Base-by-base conservation (phyloP, 2,113 vertebrate genomes). In the Otis tarda region DNA sequence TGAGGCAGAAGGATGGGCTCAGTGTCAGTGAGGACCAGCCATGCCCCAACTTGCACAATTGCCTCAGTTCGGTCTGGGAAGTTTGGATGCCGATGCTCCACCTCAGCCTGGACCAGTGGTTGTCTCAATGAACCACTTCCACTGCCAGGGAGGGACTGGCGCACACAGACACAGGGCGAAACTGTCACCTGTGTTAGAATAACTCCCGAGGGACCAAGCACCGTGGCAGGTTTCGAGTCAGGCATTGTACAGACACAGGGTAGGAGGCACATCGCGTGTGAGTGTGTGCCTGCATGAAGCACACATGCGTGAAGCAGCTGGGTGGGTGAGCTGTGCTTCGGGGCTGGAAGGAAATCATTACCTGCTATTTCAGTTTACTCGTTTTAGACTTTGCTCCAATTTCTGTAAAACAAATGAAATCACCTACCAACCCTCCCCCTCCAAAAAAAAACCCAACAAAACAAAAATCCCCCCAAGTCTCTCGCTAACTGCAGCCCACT, bases 161-260 rank as follows among this genome's bases (percentile, higher is more conserved):
- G 14, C 30, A 16, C 22, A 39, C 10, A 21, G 53, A 57, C n/a
- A 23, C 6, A 39, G 20, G 67, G 41, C 52, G 45, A 63, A 78
- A 35, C 1, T 43, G 43, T 27, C 15, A 2, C 3, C 14, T 37
- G 41, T 37, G 35, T 45, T 22, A 10, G 39, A 68, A 45, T 9
- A 37, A 35, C 10, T 71, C 65, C 79, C 12, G 4, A 12, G 56
- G 19, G 70, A 35, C 8, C 8, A 30, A 45, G 59, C 20, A 30
- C 14, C 0, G 0, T 12, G 78, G 25, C 73, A 65, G 35, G 50
- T 47, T 59, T 37, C 0, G 1, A 35, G 64, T n/a, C 2, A 4
- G 55, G 79, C 33, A 17, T 35, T 3, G 2, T 35, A 53, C 77
- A 76, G 53, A 45, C 53, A 20, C 28, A 3, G 37, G 30, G 37